Conservation (phyloP, 2,888 invertebrate genomes). For the Andricus quercusramuli region DNA sequence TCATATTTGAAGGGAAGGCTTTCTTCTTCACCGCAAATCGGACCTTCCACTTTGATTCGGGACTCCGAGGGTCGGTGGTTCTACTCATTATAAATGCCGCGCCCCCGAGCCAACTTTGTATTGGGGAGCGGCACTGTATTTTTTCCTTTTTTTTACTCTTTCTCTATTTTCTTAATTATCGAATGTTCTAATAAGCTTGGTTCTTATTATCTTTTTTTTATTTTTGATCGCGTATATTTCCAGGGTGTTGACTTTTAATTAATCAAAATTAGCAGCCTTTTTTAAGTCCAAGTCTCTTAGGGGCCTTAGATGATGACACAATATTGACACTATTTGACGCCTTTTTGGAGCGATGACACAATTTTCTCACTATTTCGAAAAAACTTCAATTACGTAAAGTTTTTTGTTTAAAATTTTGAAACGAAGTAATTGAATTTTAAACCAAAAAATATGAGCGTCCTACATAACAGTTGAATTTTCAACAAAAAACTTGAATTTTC, state of each 20-base stretch:
- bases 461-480: no score
- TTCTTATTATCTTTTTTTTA: slow-evolving; percentile 13
- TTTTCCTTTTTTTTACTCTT: neutral
- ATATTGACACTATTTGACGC: no score
- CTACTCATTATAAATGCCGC: slow-evolving; percentile 24
- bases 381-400: no score
- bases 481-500: no score
- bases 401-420: no score
- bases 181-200: slow-evolving; percentile 11
- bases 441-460: no score
- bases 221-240: neutral
- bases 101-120: slow-evolving; percentile 24
- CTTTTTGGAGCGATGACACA: no score
- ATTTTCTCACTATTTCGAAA: no score
- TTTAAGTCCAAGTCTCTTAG: neutral
- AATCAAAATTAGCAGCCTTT: slow-evolving; percentile 1
- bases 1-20: slow-evolving; percentile 12
- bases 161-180: neutral
- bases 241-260: slow-evolving; percentile 12
- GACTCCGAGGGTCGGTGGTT: slow-evolving; percentile 2
- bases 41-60: slow-evolving; percentile 20
- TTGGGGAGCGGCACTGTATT: slow-evolving; percentile 28
- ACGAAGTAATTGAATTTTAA: no score
- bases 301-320: no score
- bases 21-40: slow-evolving; percentile 28